A percentile compares a stretch with the other conserved stretches of the same genome.
Evolutionary conservation across 2,113 vertebrate genomes (phyloP).

Genomic region (Serinus canaria): DNA sequence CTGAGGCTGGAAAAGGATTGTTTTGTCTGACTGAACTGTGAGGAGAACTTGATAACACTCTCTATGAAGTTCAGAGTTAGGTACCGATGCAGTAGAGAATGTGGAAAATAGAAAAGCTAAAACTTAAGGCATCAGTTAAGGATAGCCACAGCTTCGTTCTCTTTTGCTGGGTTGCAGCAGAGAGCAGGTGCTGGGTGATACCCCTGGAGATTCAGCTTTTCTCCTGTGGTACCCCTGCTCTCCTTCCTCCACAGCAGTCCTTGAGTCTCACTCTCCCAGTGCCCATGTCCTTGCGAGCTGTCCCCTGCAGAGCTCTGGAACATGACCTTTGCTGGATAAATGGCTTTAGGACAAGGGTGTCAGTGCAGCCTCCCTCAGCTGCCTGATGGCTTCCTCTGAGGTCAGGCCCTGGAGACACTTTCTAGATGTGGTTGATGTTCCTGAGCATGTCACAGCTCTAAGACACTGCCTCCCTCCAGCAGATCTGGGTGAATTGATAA

Average conservation of each 20-base stretch:
- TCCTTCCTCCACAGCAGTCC: neutral
- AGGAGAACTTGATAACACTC: neutral
- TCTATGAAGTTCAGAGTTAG: neutral
- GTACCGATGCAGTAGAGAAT: neutral
- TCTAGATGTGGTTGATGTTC: neutral
- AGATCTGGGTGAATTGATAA: neutral
- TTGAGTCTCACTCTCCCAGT: neutral
- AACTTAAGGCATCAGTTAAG: neutral
- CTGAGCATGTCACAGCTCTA: neutral
- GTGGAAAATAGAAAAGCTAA: neutral
- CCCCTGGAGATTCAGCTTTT: neutral
- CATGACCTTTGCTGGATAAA: neutral
- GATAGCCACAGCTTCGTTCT: neutral
- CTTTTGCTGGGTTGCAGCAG: neutral
- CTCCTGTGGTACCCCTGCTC: neutral
- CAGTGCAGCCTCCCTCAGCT: neutral
- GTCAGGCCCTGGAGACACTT: neutral
- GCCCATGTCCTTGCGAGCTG: neutral
- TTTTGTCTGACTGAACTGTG: neutral
- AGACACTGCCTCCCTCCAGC: neutral
- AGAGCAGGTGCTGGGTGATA: neutral
- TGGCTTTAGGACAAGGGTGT: neutral
- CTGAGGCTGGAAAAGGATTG: neutral
- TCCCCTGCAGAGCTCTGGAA: neutral
- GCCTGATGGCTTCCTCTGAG: neutral